phyloP scores from a whole-genome alignment of 2,113 vertebrate species.

The Paracanthobrama guichenoti region DNA sequence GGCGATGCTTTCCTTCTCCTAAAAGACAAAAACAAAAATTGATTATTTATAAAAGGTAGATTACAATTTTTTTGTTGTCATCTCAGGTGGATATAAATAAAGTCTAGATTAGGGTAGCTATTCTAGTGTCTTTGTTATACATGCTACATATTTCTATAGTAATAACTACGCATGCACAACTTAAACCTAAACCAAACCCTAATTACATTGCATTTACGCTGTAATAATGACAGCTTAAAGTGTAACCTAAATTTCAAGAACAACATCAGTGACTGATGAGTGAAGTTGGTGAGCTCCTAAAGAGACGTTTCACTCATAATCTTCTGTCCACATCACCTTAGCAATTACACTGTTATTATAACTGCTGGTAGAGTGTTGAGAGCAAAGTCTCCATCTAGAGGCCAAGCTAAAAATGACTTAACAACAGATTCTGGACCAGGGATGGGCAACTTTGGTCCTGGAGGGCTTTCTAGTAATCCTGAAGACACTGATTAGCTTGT shows the following conservation, averaged over 20 bases:
- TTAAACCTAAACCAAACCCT: neutral
- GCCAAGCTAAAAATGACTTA: neutral
- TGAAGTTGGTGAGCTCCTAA: neutral
- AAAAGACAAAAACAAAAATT: conserved; percentile 58
- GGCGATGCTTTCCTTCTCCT: conserved; percentile 94
- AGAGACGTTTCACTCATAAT: neutral
- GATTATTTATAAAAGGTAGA: neutral
- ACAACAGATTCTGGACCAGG: neutral
- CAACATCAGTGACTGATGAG: neutral
- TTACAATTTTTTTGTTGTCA: neutral
- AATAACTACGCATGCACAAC: neutral
- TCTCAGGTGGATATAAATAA: neutral
- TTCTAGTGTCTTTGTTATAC: neutral
- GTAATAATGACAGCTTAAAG: neutral
- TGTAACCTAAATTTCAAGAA: neutral
- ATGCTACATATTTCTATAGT: neutral
- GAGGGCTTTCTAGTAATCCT: too few species aligned
- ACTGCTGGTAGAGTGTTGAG: neutral
- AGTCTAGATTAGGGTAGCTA: neutral
- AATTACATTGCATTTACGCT: neutral
- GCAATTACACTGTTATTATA: neutral
- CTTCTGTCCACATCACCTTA: neutral
- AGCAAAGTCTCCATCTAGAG: conserved; percentile 37
- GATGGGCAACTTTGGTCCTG: too few species aligned
- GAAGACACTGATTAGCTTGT: too few species aligned